Conservation (phyloP, 2,113 vertebrate species). For the Vulpes vulpes region DNA sequence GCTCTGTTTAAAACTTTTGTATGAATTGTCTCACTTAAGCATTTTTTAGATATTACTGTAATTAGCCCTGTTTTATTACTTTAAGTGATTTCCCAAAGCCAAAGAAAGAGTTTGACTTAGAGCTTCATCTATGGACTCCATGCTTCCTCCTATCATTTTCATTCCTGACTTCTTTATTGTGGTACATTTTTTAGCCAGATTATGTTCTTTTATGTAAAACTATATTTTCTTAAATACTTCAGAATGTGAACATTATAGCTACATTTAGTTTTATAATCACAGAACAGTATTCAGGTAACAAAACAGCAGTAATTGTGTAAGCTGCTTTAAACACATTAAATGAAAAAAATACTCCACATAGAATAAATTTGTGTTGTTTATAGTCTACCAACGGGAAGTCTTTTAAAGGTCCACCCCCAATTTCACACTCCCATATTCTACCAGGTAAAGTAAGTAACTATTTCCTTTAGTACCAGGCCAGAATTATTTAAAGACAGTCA, state of each 20-base stretch:
- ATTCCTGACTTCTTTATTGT: background rate
- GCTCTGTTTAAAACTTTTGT: background rate
- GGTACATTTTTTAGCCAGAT: background rate
- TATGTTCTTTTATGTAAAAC: background rate
- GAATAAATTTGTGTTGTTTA: background rate
- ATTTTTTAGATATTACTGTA: constrained; percentile 17
- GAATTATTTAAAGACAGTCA: background rate
- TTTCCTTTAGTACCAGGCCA: background rate
- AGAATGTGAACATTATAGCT: background rate
- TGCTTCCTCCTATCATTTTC: background rate
- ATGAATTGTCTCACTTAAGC: background rate
- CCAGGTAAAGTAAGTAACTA: background rate
- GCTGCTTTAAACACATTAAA: constrained; percentile 2
- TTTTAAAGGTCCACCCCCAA: background rate
- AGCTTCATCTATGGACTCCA: background rate
- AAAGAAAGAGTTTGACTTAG: background rate
- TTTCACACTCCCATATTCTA: background rate
- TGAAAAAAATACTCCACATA: background rate
- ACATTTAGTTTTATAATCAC: background rate
- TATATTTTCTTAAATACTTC: background rate
- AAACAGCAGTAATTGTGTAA: background rate
- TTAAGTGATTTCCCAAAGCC: background rate
- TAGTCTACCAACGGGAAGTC: background rate
- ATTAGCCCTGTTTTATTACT: background rate
- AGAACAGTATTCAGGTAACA: background rate